Evolutionary conservation across 1,140 invertebrate species (phyloP), one percentile per base, ranked within the genome.

Genomic region (Leptinotarsa lineolata): DNA sequence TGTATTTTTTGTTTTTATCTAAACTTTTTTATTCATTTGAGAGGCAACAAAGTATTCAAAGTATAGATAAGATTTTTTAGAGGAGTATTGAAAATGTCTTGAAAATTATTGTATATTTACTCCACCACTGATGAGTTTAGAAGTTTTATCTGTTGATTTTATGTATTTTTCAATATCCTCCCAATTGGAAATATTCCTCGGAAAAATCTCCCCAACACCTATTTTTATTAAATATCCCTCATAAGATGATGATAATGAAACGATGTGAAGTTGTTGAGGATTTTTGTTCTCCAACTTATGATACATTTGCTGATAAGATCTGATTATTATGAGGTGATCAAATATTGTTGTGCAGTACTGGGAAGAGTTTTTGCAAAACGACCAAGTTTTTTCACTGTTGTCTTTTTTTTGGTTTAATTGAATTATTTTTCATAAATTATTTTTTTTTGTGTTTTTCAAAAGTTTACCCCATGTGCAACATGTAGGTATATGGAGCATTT

Each of bases 301-400:
- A 81, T 46, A 70, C 12, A 72, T 79, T 85, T 78, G 88, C 88
- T 89, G 88, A 90, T 90, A 90, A 90, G 88, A 90, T 88, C 88
- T 90, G 88, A 89, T 72, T 77, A 44, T 22, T 68, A 54, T 54
- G 44, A 45, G 46, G 44, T 54, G 15, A 39, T 18, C n/a, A 6
- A 30, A 12, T 59, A 63, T 54, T 54, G 48, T 18, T 54, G 48
- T 16, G 48, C 48, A 18, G n/a, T 54, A 16, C 15, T 54, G 48
- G 48, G 48, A 39, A 39, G 30, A 54, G 15, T 54, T 18, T 54
- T 15, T 54, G n/a, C 15, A 54, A 54, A 54, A 54, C 15, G 48
- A 46, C 15, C n/a, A 16, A 16, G 2, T 54, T 54, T 54, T 54
- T 54, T 54, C 48, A 54, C 4, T 54, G 12, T n/a, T 12, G 12